These are phyloP conservation scores for Phalacrocorax aristotelis DNA, from an alignment of 2,113 vertebrate genomes.

Conservation along the genomic window DNA sequence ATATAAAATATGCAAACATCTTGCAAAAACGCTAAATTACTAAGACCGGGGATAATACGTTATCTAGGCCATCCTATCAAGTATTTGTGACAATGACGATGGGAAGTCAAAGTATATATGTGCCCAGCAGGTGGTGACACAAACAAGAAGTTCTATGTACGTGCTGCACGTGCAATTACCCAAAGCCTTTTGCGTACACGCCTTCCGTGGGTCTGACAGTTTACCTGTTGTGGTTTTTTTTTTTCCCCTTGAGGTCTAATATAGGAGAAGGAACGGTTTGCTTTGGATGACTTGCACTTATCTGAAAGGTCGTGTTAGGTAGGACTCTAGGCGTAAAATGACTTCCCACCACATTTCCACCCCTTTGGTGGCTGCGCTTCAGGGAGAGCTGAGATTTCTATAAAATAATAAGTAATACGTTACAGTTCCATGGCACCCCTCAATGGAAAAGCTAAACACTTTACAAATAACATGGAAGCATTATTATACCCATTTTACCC, in stretches of 20 bases:
- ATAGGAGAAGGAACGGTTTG: not conserved
- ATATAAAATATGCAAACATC: not conserved
- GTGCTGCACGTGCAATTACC: rapidly evolving
- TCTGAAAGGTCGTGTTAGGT: not conserved
- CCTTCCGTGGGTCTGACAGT: not conserved
- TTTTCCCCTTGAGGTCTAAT: not conserved
- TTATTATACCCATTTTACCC: not conserved
- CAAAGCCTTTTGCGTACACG: not conserved
- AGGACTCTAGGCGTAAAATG: not conserved
- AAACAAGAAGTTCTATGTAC: not conserved
- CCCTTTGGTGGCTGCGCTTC: not conserved
- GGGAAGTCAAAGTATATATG: not conserved
- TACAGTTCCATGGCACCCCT: not conserved
- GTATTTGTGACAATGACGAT: not conserved
- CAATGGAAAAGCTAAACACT: not conserved
- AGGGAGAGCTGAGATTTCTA: not conserved
- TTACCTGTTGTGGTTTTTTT: not conserved
- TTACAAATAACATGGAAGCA: not conserved
- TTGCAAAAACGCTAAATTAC: not conserved
- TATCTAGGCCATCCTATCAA: not conserved
- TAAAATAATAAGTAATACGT: not conserved
- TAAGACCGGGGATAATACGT: not conserved
- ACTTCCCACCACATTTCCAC: not conserved
- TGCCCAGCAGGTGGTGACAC: not conserved
- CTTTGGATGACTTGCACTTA: not conserved